Conservation (phyloP, 1,140 invertebrate species). For the Scaptomyza montana region DNA sequence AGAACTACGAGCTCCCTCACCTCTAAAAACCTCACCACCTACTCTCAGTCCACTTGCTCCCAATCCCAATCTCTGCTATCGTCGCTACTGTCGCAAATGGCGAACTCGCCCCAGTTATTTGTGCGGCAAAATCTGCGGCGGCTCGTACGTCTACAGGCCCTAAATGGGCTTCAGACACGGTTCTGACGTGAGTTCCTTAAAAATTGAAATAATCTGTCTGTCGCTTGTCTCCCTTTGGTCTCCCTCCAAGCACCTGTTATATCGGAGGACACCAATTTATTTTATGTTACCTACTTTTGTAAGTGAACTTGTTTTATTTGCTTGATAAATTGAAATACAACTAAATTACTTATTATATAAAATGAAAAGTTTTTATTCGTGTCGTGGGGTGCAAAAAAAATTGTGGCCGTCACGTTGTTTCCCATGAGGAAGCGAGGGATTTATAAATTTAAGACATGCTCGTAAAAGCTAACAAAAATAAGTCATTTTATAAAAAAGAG, state of each 20-base stretch:
- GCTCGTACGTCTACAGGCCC: slow-evolving; percentile 54
- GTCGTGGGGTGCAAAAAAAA: background rate
- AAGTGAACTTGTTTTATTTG: slow-evolving; percentile 65
- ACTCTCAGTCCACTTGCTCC: slow-evolving; percentile 34
- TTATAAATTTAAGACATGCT: slow-evolving; percentile 14
- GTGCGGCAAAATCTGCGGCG: slow-evolving; percentile 67
- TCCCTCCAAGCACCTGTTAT: slow-evolving; percentile 28
- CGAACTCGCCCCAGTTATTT: slow-evolving; percentile 64
- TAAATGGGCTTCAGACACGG: slow-evolving; percentile 14
- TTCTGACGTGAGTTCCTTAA: slow-evolving; percentile 9
- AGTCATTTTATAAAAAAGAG: background rate
- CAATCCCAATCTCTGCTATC: slow-evolving; percentile 63
- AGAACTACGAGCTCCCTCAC: slow-evolving; percentile 3
- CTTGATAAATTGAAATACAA: slow-evolving; percentile 50
- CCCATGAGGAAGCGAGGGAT: background rate
- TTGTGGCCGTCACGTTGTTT: background rate
- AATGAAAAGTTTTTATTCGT: slow-evolving; percentile 35
- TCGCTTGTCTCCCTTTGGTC: background rate
- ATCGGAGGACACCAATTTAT: slow-evolving; percentile 45
- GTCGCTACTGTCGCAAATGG: slow-evolving; percentile 70
- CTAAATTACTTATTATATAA: slow-evolving; percentile 51
- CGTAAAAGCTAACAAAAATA: background rate
- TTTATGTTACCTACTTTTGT: slow-evolving; percentile 61
- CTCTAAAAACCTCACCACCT: slow-evolving; percentile 21
- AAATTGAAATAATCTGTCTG: background rate